These are phyloP conservation scores for Eleutherodactylus coqui DNA, from an alignment of 2,797 vertebrate genomes.

Conservation along the genomic window DNA sequence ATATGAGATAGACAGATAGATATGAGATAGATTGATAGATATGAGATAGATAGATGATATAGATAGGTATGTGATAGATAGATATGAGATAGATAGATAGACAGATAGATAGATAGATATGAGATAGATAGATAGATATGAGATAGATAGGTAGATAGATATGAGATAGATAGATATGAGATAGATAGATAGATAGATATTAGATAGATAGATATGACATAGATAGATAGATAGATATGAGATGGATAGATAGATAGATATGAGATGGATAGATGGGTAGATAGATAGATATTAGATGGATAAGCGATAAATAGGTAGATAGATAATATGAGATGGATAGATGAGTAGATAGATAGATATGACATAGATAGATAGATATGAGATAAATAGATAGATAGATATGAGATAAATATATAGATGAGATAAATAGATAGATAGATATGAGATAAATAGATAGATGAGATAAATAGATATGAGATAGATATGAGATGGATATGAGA, in stretches of 20 bases:
- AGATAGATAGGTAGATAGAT: background rate
- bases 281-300: too few species aligned
- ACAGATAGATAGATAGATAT: background rate
- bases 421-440: background rate
- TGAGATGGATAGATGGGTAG: background rate
- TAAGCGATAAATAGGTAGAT: background rate
- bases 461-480: background rate
- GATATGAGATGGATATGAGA: conserved; percentile 2
- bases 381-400: too few species aligned
- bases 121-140: background rate
- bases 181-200: too few species aligned
- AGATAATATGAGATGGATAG: background rate
- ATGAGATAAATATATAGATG: background rate
- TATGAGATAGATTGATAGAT: too few species aligned
- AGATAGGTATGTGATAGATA: background rate
- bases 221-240: background rate
- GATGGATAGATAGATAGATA: too few species aligned
- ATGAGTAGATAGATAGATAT: background rate
- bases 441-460: too few species aligned
- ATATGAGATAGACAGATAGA: background rate
- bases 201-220: too few species aligned
- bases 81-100: too few species aligned
- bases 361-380: background rate
- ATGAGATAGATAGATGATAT: background rate
- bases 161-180: background rate